Evolutionary conservation across 2,888 invertebrate genomes (phyloP), one percentile per base, ranked within the genome.

Genomic region (Thereva unica): DNA sequence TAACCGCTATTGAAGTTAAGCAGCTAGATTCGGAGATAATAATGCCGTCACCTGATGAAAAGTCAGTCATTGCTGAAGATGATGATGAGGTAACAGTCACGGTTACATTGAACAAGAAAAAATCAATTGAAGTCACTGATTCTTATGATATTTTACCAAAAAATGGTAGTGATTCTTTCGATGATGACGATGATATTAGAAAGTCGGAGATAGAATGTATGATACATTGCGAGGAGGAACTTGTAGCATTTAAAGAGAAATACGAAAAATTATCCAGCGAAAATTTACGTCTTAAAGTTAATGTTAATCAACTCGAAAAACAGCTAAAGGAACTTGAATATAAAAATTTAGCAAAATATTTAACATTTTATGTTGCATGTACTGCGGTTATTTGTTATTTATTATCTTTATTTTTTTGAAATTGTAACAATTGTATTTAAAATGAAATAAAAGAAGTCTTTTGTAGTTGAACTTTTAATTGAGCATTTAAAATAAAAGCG

Each of bases 221-320:
- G 9, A 78, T 78, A 45, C 74, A 78, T 71, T 75, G 74, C 0
- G 81, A 81, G 66, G 81, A 81, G 68, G 81, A 81, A 67, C 69
- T 81, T 4, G 76, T 81, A 53, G 73, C 77, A 44, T 80, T 78
- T 71, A 81, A 81, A 72, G 80, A 81, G 67, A 76, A 77, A 54
- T 74, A 79, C 69, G 79, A 79, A 45, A 69, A 75, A 66, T 73
- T 77, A 8, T 77, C 76, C 68, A 73, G 69, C 6, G 76, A 75
- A 68, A 80, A 80, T 74, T 67, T 78, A 3, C 71, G 75, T 64
- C 69, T 81, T 37, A 78, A 77, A 67, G 74, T 75, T 34, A 77
- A 79, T 72, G 76, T 81, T 50, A 72, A 73, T 9, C 71, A 73
- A 42, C 68, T 80, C 5, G 74, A 75, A 66, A 71, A 72, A 4